Evolutionary conservation across 2,797 vertebrate species (phyloP).

Genomic region (Siniperca scherzeri): DNA sequence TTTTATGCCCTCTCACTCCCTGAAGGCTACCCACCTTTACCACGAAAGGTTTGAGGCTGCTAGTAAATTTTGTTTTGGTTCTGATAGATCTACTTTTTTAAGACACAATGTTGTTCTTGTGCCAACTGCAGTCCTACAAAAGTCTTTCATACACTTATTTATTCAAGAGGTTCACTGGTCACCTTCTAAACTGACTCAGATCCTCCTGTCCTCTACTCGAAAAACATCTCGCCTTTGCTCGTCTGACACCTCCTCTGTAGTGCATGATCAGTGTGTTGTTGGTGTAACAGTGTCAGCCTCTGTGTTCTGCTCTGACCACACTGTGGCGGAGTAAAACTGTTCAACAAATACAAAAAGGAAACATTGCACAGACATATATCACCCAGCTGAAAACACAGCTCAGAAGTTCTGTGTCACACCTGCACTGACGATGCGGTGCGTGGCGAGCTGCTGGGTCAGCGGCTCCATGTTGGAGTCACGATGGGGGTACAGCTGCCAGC

Average conservation of each 20-base stretch:
- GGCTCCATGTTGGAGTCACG: conserved; percentile 78
- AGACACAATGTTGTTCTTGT: background rate
- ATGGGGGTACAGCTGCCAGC: conserved; percentile 87
- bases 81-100: background rate
- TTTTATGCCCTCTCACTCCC: background rate
- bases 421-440: conserved; percentile 81
- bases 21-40: conserved; percentile 6
- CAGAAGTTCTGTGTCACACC: conserved; percentile 64
- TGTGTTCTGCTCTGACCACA: background rate
- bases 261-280: background rate
- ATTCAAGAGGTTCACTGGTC: conserved; percentile 6
- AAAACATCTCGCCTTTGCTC: conserved; percentile 1
- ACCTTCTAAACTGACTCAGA: background rate
- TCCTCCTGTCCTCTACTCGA: background rate
- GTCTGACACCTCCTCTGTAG: conserved; percentile 20
- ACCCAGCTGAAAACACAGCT: background rate
- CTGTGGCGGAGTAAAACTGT: background rate
- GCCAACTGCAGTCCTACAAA: background rate
- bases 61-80: conserved; percentile 2
- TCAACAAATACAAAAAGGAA: background rate
- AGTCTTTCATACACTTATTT: background rate
- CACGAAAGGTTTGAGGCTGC: background rate
- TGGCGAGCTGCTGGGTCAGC: conserved; percentile 82
- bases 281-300: background rate
- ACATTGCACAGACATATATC: background rate